A percentile compares a stretch with the other conserved stretches of the same genome.
phyloP scores from a whole-genome alignment of 2,113 vertebrate genomes.

The Tragelaphus scriptus region DNA sequence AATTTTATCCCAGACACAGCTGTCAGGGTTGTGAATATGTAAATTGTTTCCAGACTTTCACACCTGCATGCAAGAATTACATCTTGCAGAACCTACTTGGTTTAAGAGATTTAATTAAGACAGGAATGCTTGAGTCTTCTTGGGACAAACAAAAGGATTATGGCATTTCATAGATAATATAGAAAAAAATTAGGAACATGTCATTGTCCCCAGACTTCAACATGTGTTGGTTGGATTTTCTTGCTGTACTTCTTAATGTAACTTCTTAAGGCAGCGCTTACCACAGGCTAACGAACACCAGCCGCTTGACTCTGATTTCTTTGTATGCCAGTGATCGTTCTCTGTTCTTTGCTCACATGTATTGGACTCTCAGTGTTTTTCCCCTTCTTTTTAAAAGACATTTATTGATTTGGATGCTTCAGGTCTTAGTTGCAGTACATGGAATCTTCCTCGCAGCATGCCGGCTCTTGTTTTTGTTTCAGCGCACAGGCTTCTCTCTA shows the following conservation, averaged over 20 bases:
- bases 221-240: background rate
- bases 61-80: background rate
- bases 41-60: background rate
- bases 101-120: background rate
- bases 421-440: background rate
- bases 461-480: background rate
- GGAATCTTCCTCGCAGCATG: background rate
- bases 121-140: background rate
- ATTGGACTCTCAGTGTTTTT: background rate
- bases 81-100: background rate
- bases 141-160: background rate
- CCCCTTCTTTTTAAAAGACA: background rate
- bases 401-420: background rate
- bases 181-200: background rate
- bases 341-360: background rate
- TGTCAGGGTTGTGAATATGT: background rate
- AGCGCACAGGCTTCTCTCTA: background rate
- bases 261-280: too few relatives aligned
- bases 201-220: background rate
- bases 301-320: fast-evolving
- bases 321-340: background rate
- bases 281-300: background rate
- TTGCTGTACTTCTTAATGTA: background rate
- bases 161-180: background rate
- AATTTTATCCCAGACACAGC: background rate